A percentile compares a stretch with the other conserved stretches of the same genome.
phyloP scores from a whole-genome alignment of 2,888 invertebrate species.

The Parnassius orleans region DNA sequence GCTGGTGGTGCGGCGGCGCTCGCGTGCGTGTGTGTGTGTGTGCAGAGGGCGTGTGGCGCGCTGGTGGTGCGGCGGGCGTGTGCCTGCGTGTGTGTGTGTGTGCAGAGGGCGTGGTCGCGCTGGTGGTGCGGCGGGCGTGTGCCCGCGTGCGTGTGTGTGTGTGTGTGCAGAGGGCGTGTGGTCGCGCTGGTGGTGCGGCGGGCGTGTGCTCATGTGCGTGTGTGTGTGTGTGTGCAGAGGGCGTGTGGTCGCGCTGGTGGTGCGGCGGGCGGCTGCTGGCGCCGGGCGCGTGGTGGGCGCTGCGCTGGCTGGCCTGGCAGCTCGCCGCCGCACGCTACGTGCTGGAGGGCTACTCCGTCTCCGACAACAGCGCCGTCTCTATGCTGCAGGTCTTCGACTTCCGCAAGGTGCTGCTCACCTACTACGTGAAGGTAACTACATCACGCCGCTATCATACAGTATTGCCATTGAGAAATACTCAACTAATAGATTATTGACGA shows the following conservation, averaged over 20 bases:
- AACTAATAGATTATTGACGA: too few relatives aligned
- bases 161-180: too few relatives aligned
- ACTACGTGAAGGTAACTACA: constrained; percentile 93
- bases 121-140: too few relatives aligned
- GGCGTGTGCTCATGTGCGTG: background rate
- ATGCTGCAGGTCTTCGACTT: constrained; percentile 99
- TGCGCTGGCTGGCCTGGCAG: constrained; percentile 99
- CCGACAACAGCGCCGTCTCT: constrained; percentile 97
- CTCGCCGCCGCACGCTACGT: constrained; percentile 98
- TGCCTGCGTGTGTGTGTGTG: too few relatives aligned
- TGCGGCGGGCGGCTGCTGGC: constrained; percentile 95
- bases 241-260: constrained; percentile 43
- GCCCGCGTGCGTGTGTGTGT: too few relatives aligned
- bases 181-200: too few relatives aligned
- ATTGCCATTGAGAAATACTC: too few relatives aligned
- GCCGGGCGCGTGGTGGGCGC: constrained; percentile 98
- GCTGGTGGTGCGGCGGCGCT: too few relatives aligned
- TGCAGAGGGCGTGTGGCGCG: too few relatives aligned
- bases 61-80: too few relatives aligned
- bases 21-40: too few relatives aligned
- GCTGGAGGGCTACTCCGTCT: constrained; percentile 98
- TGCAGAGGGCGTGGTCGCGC: too few relatives aligned
- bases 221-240: constrained; percentile 29
- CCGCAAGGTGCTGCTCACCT: constrained; percentile 96
- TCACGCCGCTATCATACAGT: constrained; percentile 54